These are phyloP conservation scores for Carassius gibelio DNA, from an alignment of 2,113 vertebrate genomes.

Conservation along the genomic window DNA sequence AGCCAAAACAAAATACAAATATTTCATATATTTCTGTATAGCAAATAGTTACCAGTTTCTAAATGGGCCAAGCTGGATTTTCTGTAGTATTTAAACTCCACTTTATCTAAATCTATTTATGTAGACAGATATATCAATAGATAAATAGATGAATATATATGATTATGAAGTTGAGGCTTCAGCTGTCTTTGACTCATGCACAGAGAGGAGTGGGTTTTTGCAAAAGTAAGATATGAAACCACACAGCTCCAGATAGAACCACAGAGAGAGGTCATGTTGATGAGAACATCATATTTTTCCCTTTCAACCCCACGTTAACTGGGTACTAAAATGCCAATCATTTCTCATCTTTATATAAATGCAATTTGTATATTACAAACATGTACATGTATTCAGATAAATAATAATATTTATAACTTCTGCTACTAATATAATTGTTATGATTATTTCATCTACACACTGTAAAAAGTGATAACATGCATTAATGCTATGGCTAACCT, in stretches of 20 bases:
- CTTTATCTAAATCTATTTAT: neutral
- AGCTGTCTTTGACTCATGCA: neutral
- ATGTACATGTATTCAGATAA: neutral
- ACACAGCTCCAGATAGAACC: slow-evolving; percentile 27
- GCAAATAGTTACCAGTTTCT: neutral
- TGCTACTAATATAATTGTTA: neutral
- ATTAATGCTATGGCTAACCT: neutral
- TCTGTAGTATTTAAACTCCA: neutral
- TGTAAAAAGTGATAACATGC: neutral
- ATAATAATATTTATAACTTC: neutral
- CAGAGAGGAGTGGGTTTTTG: slow-evolving; percentile 10
- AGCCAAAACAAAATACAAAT: neutral
- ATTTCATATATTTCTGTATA: neutral
- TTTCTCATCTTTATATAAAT: neutral
- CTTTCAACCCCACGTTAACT: neutral
- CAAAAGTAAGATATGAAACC: slow-evolving; percentile 39
- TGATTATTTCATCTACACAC: neutral
- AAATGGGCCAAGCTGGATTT: neutral
- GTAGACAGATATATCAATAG: neutral
- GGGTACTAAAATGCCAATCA: slow-evolving; percentile 2
- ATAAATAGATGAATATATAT: neutral
- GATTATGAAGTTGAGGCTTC: neutral
- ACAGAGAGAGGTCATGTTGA: neutral
- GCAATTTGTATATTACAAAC: neutral
- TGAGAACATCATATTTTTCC: slow-evolving; percentile 12